Evolutionary conservation across 1,140 invertebrate species (phyloP).

Genomic region (Drosophila erecta): DNA sequence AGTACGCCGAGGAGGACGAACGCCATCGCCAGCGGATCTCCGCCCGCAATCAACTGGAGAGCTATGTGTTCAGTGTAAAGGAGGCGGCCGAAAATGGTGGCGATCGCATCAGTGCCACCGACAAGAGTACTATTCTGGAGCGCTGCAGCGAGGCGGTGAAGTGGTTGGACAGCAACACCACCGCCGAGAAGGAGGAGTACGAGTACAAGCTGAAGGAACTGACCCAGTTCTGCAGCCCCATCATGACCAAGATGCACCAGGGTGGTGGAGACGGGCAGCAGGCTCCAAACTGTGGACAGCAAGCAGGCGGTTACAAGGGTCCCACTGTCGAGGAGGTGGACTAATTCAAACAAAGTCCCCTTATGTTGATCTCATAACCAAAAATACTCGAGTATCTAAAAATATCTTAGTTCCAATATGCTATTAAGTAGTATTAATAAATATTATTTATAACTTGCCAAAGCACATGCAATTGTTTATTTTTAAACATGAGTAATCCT

Average conservation of each 20-base stretch:
- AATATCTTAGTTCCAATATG: neutral
- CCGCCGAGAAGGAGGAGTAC: constrained; percentile 88
- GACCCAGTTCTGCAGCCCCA: constrained; percentile 86
- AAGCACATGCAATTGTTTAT: neutral
- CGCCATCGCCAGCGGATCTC: constrained; percentile 88
- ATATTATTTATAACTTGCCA: constrained; percentile 9
- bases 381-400: neutral
- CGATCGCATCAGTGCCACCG: constrained; percentile 74
- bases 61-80: constrained; percentile 90
- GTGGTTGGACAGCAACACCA: constrained; percentile 88
- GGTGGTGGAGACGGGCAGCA: constrained; percentile 79
- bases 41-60: constrained; percentile 88
- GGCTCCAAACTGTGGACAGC: constrained; percentile 74
- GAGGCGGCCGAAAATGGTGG: constrained; percentile 85
- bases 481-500: neutral
- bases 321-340: constrained; percentile 91
- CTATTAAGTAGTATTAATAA: constrained; percentile 36
- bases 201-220: constrained; percentile 87
- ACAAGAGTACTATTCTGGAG: constrained; percentile 85
- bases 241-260: constrained; percentile 87
- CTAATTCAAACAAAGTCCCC: constrained; percentile 82
- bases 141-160: constrained; percentile 86
- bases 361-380: constrained; percentile 22
- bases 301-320: constrained; percentile 82
- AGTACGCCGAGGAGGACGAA: constrained; percentile 89